Evolutionary conservation across 1,140 invertebrate species (phyloP).

Genomic region (Leptopilina boulardi): DNA sequence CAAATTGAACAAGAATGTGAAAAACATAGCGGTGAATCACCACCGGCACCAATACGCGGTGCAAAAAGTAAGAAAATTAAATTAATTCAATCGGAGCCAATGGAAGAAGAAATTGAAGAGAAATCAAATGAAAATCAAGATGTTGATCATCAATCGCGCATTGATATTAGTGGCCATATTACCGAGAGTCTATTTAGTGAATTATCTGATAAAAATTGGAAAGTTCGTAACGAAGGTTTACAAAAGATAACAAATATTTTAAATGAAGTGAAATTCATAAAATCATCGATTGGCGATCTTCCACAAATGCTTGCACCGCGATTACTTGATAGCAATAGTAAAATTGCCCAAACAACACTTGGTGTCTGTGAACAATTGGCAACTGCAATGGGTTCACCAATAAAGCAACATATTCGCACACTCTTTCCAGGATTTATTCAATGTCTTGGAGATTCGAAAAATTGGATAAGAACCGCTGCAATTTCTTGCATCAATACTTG

Average conservation of each 20-base stretch:
- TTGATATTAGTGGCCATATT: conserved; percentile 91
- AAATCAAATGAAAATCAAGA: conserved; percentile 70
- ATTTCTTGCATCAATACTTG: conserved; percentile 89
- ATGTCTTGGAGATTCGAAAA: conserved; percentile 83
- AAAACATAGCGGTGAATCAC: conserved; percentile 81
- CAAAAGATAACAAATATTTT: conserved; percentile 87
- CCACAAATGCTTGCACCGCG: conserved; percentile 86
- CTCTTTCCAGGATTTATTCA: conserved; percentile 91
- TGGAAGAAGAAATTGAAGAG: conserved; percentile 77
- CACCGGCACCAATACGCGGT: conserved; percentile 84
- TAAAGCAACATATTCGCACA: conserved; percentile 86
- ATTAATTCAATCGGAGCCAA: conserved; percentile 63
- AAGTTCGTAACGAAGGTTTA: conserved; percentile 89
- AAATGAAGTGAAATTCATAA: conserved; percentile 86
- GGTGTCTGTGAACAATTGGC: conserved; percentile 88
- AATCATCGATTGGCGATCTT: conserved; percentile 88
- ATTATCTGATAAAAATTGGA: conserved; percentile 96
- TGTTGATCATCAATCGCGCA: conserved; percentile 83
- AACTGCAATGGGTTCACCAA: conserved; percentile 87
- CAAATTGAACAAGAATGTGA: conserved; percentile 93
- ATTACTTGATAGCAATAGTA: conserved; percentile 92
- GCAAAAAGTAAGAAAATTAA: conserved; percentile 64
- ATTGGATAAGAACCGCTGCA: conserved; percentile 85
- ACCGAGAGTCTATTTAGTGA: conserved; percentile 88
- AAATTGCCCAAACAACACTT: conserved; percentile 89